A percentile compares a stretch with the other conserved stretches of the same genome.
Conservation (phyloP, 2,113 vertebrate species). For the Vulpes vulpes region DNA sequence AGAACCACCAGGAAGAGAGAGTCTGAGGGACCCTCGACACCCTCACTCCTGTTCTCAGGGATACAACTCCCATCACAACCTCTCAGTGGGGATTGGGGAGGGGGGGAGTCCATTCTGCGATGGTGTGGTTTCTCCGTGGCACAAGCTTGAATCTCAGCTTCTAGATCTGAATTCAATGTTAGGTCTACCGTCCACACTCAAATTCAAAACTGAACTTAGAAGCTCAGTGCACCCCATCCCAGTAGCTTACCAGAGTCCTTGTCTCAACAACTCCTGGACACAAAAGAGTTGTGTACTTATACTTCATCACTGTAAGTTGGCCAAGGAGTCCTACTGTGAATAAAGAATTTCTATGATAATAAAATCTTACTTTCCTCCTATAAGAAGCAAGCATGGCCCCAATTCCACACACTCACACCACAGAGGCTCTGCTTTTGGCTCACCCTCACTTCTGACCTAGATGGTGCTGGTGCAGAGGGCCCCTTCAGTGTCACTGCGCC, state of each 20-base stretch:
- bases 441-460: neutral
- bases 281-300: neutral
- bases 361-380: neutral
- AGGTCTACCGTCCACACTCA: neutral
- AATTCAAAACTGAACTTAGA: neutral
- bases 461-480: neutral
- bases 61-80: neutral
- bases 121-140: neutral
- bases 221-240: neutral
- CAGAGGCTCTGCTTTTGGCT: neutral
- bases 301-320: neutral
- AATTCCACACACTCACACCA: neutral
- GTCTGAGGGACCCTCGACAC: neutral
- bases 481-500: neutral
- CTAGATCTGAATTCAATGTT: neutral
- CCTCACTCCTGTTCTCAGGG: neutral
- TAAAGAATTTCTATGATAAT: neutral
- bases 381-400: neutral
- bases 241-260: neutral
- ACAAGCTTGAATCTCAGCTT: neutral
- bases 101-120: neutral
- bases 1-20: neutral
- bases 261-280: neutral
- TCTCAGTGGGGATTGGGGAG: too few species aligned
- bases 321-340: neutral